These are phyloP conservation scores for Drosophila yooni DNA, from an alignment of 2,888 invertebrate genomes.

Conservation along the genomic window DNA sequence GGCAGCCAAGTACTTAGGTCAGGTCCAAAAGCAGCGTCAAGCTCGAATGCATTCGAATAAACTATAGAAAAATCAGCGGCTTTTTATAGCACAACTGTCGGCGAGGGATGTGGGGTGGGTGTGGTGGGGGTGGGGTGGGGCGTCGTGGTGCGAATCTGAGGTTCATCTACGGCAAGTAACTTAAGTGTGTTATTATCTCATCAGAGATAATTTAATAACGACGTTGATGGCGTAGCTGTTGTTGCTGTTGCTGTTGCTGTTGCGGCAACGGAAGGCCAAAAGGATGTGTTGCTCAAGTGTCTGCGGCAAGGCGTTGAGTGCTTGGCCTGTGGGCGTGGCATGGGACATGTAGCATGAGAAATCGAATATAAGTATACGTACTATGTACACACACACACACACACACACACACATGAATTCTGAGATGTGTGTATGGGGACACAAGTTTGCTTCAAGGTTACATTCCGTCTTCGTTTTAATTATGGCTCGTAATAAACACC, in stretches of 20 bases:
- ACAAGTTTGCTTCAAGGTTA: constrained; percentile 59
- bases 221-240: constrained; percentile 44
- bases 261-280: constrained; percentile 62
- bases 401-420: background rate
- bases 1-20: constrained; percentile 67
- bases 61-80: constrained; percentile 79
- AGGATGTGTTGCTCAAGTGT: constrained; percentile 46
- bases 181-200: constrained; percentile 83
- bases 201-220: constrained; percentile 83
- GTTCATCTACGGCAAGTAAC: constrained; percentile 52
- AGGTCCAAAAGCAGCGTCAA: constrained; percentile 65
- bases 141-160: background rate
- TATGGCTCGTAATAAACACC: constrained; percentile 22
- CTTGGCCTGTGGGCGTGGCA: constrained; percentile 17
- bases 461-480: constrained; percentile 7
- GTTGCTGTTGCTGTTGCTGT: constrained; percentile 47
- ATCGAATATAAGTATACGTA: constrained; percentile 28
- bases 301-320: constrained; percentile 51
- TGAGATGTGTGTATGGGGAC: background rate
- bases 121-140: background rate
- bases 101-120: background rate
- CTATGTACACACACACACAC: background rate
- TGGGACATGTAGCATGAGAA: constrained; percentile 16
- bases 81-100: constrained; percentile 66
- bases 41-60: constrained; percentile 78